Evolutionary conservation across 2,113 vertebrate species (phyloP), one percentile per base, ranked within the genome.

Genomic region (Nestor notabilis): DNA sequence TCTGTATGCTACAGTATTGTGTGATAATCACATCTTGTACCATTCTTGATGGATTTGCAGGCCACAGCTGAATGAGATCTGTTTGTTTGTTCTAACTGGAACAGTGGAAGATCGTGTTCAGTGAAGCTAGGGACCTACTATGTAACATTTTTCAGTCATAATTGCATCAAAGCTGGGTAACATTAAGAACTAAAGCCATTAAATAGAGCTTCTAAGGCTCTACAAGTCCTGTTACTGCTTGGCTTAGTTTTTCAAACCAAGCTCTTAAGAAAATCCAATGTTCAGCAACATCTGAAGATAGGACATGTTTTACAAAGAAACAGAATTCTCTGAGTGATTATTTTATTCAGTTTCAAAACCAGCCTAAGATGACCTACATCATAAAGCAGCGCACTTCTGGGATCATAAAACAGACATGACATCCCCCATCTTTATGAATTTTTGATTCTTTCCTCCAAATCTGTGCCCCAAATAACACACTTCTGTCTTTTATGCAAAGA

Each of bases 141-240:
- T 29, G 41, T 35, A 79, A 80, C 21, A 66, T 24, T 70, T 91
- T 43, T 77, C n/a, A 74, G 63, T 41, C 13, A 55, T 70, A 93
- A 90, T 71, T 91, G 82, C 39, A 85, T 87, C 49, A 91, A 87
- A 94, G 55, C 23, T 75, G 41, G 27, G 37, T 77, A 74, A 88
- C 91, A 75, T 64, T 79, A 90, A 79, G 33, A 53, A 76, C 37
- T 56, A 46, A 78, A 76, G n/a, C 53, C 41, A 61, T 95, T 53
- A 92, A 90, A 80, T 13, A 53, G 15, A 80, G n/a, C 7, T 83
- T 83, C 28, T 52, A 93, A 76, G 47, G 49, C 64, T 90, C 23
- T 43, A 24, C 65, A 82, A 84, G 60, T 52, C 29, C 55, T 83
- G 3, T 24, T 69, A 76, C 86, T 72, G 10, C 33, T 55, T 93